Base-by-base conservation (phyloP, 2,797 vertebrate species). In the Microctenopoma lineatum region DNA sequence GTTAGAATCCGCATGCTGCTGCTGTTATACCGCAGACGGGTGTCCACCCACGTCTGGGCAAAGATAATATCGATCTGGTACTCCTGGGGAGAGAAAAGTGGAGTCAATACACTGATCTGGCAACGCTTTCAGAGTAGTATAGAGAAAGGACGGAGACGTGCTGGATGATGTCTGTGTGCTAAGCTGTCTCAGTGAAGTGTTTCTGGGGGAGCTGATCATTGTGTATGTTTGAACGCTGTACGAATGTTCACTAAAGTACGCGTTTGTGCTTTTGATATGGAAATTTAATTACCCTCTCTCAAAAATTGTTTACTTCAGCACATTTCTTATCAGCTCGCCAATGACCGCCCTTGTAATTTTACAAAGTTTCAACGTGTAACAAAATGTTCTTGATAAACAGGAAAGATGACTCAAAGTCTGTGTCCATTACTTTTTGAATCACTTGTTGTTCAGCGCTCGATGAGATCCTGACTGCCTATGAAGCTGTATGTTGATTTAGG, bases 11-110 rank as follows among this genome's bases (percentile, higher is more conserved):
- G 95, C 95, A 96, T 96, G 34, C 94, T 96, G 92, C 96, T 97
- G 92, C 96, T 97, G 83, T 97, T 97, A 75, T 96, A 98, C 7
- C 93, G 94, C 80, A 98, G 94, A 48, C 96, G 96, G 18, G 94
- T 96, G 87, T 98, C 96, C 60, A 95, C 96, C 96, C 96, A 98
- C 0, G 96, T 95, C 87, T 98, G 96, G 62, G 96, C 96, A 75
- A 98, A 98, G 92, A 98, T 97, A 56, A 98, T 96, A 87, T 98
- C 96, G 84, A 98, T 97, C 92, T 97, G 96, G 91, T 98, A 98
- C 87, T 98, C 96, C 96, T 98, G 92, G 16, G 60, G 65, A 70
- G 73, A 83, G 70, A 76, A 55, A 77, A 59, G 55, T 0, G 36
- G 16, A 77, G 70, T 87, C 73, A 68, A 83, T 79, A 73, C 1